Percentiles rank a stretch among this genome's conserved stretches.
phyloP scores from a whole-genome alignment of 2,113 vertebrate species.

The Heteronetta atricapilla region DNA sequence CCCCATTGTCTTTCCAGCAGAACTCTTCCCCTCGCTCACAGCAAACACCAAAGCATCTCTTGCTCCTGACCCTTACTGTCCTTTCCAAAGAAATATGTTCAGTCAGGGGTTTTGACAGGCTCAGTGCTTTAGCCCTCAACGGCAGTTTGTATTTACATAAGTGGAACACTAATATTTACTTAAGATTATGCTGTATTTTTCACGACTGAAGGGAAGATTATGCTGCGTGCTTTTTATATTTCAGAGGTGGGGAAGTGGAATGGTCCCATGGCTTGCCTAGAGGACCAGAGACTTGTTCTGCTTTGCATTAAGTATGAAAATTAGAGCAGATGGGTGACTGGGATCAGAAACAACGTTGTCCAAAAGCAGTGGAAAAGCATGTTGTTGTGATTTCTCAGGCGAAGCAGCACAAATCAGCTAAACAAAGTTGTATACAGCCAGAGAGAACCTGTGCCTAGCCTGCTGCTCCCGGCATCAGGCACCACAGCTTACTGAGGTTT shows the following conservation, averaged over 20 bases:
- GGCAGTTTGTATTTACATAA: constrained; percentile 49
- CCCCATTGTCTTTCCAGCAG: not conserved
- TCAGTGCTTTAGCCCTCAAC: constrained; percentile 26
- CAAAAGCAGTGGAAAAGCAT: not conserved
- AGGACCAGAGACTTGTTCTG: constrained; percentile 11
- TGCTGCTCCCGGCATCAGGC: not conserved
- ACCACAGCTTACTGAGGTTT: not conserved
- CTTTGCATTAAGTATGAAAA: constrained; percentile 38
- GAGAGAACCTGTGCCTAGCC: not conserved
- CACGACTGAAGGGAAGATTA: constrained; percentile 36
- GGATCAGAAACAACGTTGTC: not conserved
- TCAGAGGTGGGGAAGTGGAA: not conserved
- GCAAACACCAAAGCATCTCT: not conserved
- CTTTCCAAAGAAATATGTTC: not conserved
- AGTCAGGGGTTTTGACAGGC: constrained; percentile 27
- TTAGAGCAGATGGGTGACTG: not conserved
- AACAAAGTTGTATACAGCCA: not conserved
- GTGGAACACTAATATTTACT: constrained; percentile 58
- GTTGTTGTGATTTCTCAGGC: not conserved
- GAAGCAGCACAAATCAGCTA: not conserved
- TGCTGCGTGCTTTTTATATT: constrained; percentile 20
- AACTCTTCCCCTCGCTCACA: not conserved
- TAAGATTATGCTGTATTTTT: constrained; percentile 50
- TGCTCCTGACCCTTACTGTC: not conserved
- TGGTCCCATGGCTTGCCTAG: not conserved